Base-by-base conservation (phyloP, 2,888 invertebrate species). In the Melitaea athalia region DNA sequence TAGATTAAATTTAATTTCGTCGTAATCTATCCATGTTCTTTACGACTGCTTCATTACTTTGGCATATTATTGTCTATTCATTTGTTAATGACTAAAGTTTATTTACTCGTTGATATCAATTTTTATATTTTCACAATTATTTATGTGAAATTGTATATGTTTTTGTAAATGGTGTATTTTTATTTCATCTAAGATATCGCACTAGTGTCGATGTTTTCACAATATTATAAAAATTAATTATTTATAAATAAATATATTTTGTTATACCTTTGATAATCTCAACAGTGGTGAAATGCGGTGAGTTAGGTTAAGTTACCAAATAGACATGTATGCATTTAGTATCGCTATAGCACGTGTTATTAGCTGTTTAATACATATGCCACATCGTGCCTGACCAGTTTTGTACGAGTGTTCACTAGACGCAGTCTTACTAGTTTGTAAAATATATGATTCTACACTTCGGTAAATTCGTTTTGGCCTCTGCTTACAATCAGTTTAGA, bases 311-410 rank as follows among this genome's bases (percentile, higher is more conserved):
- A 85, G 88, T 87, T 89, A 88, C 85, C 85, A 83, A 79, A 80
- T 86, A 87, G 81, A 82, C 77, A 80, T 83, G 83, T 85, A 79
- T 87, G 89, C 89, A 91, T 91, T 91, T 91, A 89, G 85, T 84
- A 81, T 68, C 81, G 83, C 79, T 38, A 79, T 85, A 87, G 83
- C 82, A 68, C 66, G 68, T 64, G 71, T 71, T 66, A 70, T 70
- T 77, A 75, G 76, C 73, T 75, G 76, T 76, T 76, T 80, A 73
- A 77, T 75, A 78, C 77, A 85, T 79, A 69, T 68, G 87, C 87
- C 91, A 87, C 85, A 81, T 85, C 84, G 91, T 90, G 91, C 91
- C 91, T 89, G 83, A 83, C 79, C 82, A 80, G 78, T 84, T 83
- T 84, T 81, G 79, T 85, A 81, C 38, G 50, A 42, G 62, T 15